Conservation (phyloP, 2,797 vertebrate genomes). For the Crenuchus spilurus region DNA sequence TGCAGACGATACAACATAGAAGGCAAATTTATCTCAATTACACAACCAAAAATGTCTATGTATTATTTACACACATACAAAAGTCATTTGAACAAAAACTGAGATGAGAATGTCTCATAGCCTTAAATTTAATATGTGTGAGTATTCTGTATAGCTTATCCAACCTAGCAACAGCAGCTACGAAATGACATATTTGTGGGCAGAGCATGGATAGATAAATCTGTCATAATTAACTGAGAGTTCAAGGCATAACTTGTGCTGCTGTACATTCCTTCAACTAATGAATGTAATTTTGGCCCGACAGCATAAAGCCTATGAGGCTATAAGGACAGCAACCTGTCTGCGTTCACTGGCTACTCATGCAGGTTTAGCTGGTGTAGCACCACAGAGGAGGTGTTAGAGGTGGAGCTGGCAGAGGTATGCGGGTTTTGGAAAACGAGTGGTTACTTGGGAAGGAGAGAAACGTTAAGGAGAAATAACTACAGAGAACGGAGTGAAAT, state of each 20-base stretch:
- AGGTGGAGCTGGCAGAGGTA: conserved; percentile 64
- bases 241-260: neutral
- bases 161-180: too few species aligned
- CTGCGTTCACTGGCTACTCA: neutral
- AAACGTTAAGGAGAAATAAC: conserved; percentile 41
- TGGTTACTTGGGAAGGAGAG: conserved; percentile 51
- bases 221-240: neutral
- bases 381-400: conserved; percentile 50
- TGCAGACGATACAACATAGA: neutral
- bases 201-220: neutral
- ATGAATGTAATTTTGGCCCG: neutral
- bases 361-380: conserved; percentile 32
- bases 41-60: too few species aligned
- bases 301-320: neutral
- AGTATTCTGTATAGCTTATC: too few species aligned
- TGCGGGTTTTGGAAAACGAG: conserved; percentile 55
- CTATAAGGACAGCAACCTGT: conserved; percentile 32
- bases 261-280: neutral
- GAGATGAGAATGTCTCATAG: too few species aligned
- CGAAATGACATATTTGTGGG: neutral
- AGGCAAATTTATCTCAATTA: too few species aligned
- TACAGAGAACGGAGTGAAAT: conserved; percentile 58
- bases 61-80: too few species aligned
- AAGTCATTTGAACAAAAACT: too few species aligned
- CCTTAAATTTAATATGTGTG: too few species aligned